Conservation (phyloP, 2,113 vertebrate genomes). For the Heptranchias perlo region DNA sequence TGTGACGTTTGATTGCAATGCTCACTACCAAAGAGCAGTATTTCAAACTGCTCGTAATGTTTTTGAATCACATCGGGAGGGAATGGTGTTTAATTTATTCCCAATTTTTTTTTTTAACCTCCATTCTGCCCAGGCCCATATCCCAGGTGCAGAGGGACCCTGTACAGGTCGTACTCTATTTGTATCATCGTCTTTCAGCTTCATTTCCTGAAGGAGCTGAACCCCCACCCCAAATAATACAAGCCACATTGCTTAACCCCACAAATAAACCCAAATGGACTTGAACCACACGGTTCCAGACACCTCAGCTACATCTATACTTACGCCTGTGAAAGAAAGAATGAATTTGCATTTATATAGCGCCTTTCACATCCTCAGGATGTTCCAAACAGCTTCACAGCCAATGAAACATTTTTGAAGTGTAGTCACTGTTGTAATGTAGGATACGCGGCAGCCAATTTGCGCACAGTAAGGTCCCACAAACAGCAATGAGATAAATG, state of each 20-base stretch:
- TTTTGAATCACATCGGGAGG: neutral
- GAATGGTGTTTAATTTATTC: neutral
- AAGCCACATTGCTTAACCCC: neutral
- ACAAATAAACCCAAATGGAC: neutral
- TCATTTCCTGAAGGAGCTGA: neutral
- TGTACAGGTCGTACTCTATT: too few relatives aligned
- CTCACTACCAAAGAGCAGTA: neutral
- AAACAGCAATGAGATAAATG: neutral
- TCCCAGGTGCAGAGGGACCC: too few relatives aligned
- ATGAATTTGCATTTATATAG: neutral
- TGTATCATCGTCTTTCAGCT: neutral
- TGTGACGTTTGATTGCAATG: neutral
- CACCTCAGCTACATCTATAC: too few relatives aligned
- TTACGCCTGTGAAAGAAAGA: neutral
- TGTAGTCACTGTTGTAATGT: neutral
- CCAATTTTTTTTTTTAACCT: neutral
- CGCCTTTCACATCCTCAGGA: too few relatives aligned
- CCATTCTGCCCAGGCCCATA: neutral
- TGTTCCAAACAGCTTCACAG: neutral
- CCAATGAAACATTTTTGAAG: neutral
- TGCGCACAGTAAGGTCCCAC: neutral
- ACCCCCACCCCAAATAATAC: neutral
- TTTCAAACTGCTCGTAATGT: neutral
- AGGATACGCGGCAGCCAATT: neutral
- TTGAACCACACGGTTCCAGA: too few relatives aligned